Evolutionary conservation across 2,113 vertebrate species (phyloP), one percentile per base, ranked within the genome.

Genomic region (Hypocryptadius cinnamomeus): DNA sequence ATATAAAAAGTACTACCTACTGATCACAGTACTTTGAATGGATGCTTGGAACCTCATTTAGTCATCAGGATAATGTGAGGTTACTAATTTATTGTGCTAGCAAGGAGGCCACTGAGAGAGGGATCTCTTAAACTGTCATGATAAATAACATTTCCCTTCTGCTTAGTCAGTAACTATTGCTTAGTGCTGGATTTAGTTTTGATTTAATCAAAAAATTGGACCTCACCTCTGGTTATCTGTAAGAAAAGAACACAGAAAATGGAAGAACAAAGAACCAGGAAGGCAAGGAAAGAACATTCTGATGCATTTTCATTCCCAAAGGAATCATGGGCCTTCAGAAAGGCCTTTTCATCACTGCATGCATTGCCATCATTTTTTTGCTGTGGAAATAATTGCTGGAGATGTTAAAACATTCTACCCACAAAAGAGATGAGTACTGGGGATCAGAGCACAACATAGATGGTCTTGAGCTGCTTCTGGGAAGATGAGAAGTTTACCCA

Each of bases 121-220:
- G 16, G n/a, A 25, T 82, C 33, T 53, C 42, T 79, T 60, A 74
- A 71, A 60, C 48, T 84, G 24, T 60, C 42, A 23, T 73, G 82
- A 76, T 54, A 93, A 94, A 77, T 70, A 90, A 83, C 1, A 0
- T 23, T 57, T 83, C 50, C 9, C 35, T 91, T 54, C 74, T 85
- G 71, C 82, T 95, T 88, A 83, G 51, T 90, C 92, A 91, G 85
- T 87, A 88, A 73, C 74, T 92, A 51, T 27, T 70, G 64, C 85
- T 63, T 79, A 89, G 68, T 37, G 39, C 23, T 4, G 12, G 50
- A 60, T 54, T 83, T 85, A 66, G 54, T 79, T 91, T 85, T 91
- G 82, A 91, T 91, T 90, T 83, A 85, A 70, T 93, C 86, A 87
- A 93, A 93, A 87, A 85, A 87, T 48, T 71, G 13, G 48, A 72